Conservation (phyloP, 2,113 vertebrate genomes). For the Pomatorhinus ruficollis region DNA sequence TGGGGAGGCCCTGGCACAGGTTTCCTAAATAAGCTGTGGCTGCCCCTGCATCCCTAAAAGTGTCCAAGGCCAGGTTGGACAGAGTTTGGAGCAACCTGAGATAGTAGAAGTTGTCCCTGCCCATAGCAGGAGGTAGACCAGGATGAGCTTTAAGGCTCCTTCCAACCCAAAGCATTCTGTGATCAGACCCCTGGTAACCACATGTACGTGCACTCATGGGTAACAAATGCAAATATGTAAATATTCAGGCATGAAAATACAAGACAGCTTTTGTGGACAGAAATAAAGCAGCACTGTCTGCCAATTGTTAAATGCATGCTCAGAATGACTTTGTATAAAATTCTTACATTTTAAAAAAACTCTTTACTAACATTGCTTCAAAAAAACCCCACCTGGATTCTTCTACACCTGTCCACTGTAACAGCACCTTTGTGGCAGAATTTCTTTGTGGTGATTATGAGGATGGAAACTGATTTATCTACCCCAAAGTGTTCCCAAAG, state of each 20-base stretch:
- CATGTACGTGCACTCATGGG: neutral
- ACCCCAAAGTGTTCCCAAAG: neutral
- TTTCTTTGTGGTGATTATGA: neutral
- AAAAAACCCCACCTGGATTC: neutral
- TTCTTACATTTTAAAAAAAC: neutral
- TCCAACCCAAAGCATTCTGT: neutral
- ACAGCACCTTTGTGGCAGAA: neutral
- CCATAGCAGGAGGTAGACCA: neutral
- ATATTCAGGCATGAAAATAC: neutral
- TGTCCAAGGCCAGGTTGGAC: neutral
- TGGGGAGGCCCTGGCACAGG: accelerated
- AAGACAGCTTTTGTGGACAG: neutral
- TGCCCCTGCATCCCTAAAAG: neutral
- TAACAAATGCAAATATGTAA: neutral
- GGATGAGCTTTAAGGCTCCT: neutral
- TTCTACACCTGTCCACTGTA: accelerated
- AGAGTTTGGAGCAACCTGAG: neutral
- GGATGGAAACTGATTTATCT: neutral
- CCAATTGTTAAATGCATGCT: neutral
- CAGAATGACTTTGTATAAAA: neutral
- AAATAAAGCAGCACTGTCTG: neutral
- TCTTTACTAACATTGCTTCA: neutral
- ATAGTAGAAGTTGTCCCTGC: neutral
- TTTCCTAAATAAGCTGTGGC: neutral
- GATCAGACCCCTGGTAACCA: neutral